Base-by-base conservation (phyloP, 2,113 vertebrate species). In the Conger conger region DNA sequence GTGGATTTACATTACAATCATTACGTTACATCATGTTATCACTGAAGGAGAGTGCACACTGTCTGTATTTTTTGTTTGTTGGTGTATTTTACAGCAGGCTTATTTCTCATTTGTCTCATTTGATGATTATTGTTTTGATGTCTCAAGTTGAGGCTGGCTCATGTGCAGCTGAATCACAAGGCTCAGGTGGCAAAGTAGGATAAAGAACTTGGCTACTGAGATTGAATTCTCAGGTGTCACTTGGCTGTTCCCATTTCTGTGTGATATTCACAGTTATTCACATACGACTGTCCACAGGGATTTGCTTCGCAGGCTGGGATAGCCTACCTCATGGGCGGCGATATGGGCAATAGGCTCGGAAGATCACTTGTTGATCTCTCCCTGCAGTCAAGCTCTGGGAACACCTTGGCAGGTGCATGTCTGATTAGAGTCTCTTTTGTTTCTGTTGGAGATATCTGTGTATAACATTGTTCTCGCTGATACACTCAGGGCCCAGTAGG, bases 381-480 rank as follows among this genome's bases (percentile, higher is more conserved):
- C 68, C 68, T 33, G n/a, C 68, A 73, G 68, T 23, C n/a, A 30
- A 73, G 68, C 68, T 73, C 68, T 30, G 68, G 68, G 68, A 6
- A 73, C 68, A 73, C n/a, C 9, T 73, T n/a, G n/a, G 5, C 68
- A 73, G 23, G 68, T 27, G 27, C n/a, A 30, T 3, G 5, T 13
- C 68, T 73, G n/a, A 73, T 73, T 73, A 8, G 57, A 23, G 57
- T 63, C n/a, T 73, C 11, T 73, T 11, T 18, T 60, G 57, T 23
- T 73, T 73, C 68, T 73, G 68, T 63, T 73, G 60, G 60, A 68
- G 60, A n/a, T n/a, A n/a, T 60, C 18, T 60, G 57, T 60, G 57
- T 18, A 20, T 13, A 18, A 60, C 20, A 23, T 18, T 18, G 57
- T 18, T 60, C 57, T 20, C 57, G 20, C 16, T 18, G 18, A 60